Percentiles rank a stretch among this genome's conserved stretches.
Evolutionary conservation across 2,797 vertebrate species (phyloP).

Genomic region (Graptemys geographica): DNA sequence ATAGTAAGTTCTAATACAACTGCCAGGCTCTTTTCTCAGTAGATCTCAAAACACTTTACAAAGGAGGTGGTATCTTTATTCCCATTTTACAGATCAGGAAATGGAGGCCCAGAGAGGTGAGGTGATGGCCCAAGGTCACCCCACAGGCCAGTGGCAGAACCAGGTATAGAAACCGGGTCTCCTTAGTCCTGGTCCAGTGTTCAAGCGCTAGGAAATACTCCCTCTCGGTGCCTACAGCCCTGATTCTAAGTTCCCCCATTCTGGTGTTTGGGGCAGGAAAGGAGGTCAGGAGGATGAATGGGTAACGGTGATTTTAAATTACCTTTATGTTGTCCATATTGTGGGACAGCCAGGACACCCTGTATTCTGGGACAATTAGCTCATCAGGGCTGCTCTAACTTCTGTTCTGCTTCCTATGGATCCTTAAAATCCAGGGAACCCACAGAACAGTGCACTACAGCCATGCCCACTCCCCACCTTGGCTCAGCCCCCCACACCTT

Average conservation of each 20-base stretch:
- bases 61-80: neutral
- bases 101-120: neutral
- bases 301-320: neutral
- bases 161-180: neutral
- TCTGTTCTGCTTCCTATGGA: neutral
- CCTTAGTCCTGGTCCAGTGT: rapidly evolving
- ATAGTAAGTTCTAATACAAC: neutral
- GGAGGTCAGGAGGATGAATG: neutral
- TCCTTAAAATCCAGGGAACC: neutral
- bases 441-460: rapidly evolving
- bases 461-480: neutral
- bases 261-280: neutral
- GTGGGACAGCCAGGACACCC: neutral
- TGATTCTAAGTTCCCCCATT: rapidly evolving
- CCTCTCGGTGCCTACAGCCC: neutral
- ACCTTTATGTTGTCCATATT: neutral
- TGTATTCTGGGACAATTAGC: neutral
- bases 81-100: neutral
- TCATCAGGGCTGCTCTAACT: neutral
- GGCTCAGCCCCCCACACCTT: neutral
- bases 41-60: neutral
- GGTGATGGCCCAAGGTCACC: neutral
- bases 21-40: neutral
- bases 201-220: neutral
- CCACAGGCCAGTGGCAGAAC: neutral